Evolutionary conservation across 1,140 invertebrate genomes (phyloP), one percentile per base, ranked within the genome.

Genomic region (Neocloeon triangulifer): DNA sequence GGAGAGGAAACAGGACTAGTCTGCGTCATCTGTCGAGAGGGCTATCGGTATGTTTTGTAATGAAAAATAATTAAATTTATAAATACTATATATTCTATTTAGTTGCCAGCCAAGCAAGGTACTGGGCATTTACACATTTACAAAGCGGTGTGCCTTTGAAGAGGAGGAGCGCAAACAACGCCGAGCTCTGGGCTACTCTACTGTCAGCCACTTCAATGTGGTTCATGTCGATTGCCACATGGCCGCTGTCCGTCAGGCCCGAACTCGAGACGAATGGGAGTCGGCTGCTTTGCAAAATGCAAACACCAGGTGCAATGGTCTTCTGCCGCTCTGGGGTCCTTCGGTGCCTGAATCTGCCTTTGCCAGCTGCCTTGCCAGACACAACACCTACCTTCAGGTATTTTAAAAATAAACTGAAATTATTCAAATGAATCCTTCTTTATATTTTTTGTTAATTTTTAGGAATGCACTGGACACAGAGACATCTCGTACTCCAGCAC

Each of bases 151-250:
- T 44, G 75, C 80, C 45, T 69, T 95, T n/a, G 91, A 97, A 43
- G 86, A 95, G 43, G 81, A 69, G 49, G 91, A 96, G 49, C 64
- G 69, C 22, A 85, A 89, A 49, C 62, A 73, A 10, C 58, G 79
- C 23, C 81, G 84, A 48, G 79, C 73, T 5, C 59, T 78, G 2
- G 78, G 78, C 10, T 95, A 92, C 50, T 79, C 73, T 7, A 96
- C 91, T 0, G 91, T 98, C 3, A 91, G 86, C 3, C 91, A 97
- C 59, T 96, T 96, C 56, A 97, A 97, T 56, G 74, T 96, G 8
- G 86, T 98, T 3, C 92, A 98, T 55, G 75, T 95, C 8, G 89
- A 97, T 49, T 98, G 92, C 50, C 91, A 98, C 52, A 86, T 89
- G 64, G 84, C 84, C 7, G 91, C 91, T 28, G 89, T 97, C 20